A percentile compares a stretch with the other conserved stretches of the same genome.
phyloP scores from a whole-genome alignment of 2,797 vertebrate genomes.

The Karalla daura region DNA sequence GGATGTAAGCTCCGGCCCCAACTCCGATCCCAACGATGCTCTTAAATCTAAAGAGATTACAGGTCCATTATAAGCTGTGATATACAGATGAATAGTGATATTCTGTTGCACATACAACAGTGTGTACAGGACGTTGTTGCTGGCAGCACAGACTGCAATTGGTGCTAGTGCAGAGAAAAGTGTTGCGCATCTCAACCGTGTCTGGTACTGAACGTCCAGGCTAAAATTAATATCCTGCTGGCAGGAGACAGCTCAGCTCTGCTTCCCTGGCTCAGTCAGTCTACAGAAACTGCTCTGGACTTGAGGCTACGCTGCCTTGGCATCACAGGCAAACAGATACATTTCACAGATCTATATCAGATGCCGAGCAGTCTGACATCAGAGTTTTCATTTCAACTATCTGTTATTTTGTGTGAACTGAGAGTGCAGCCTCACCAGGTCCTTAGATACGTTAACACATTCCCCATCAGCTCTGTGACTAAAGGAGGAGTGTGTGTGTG shows the following conservation, averaged over 20 bases:
- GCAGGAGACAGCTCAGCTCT: background rate
- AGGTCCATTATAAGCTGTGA: background rate
- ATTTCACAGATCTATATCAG: background rate
- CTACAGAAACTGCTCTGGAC: background rate
- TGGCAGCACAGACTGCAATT: slow-evolving; percentile 6
- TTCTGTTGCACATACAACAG: background rate
- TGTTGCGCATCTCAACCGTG: slow-evolving; percentile 3
- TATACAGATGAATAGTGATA: background rate
- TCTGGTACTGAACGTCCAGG: slow-evolving; percentile 12
- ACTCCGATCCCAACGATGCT: slow-evolving; percentile 96
- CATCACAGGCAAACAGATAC: background rate
- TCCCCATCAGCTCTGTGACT: background rate
- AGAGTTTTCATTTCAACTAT: background rate
- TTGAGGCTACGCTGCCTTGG: background rate
- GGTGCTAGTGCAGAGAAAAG: background rate
- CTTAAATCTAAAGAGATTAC: slow-evolving; percentile 87
- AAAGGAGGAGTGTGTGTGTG: background rate
- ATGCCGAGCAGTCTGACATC: background rate
- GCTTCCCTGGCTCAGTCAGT: background rate
- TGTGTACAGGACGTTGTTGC: background rate
- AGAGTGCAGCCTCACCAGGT: background rate
- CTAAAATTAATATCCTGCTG: slow-evolving; percentile 14
- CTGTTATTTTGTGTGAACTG: background rate
- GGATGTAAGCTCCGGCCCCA: slow-evolving; percentile 94
- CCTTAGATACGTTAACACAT: background rate